Evolutionary conservation across 2,888 invertebrate genomes (phyloP).

Genomic region (Lasioglossum marginatum): DNA sequence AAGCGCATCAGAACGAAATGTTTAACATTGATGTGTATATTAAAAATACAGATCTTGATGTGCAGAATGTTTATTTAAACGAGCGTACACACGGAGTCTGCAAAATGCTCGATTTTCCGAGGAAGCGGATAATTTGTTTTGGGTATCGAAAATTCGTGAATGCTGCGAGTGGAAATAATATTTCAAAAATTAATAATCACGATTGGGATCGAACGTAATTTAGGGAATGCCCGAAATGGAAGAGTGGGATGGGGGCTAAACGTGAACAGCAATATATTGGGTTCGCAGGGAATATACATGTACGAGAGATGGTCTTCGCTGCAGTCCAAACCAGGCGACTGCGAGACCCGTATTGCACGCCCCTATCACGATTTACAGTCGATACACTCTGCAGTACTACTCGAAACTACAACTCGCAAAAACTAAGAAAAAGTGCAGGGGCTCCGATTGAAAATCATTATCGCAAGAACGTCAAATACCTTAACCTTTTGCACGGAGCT

Average conservation of each 20-base stretch:
- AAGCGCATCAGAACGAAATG: neutral
- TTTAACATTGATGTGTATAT: neutral
- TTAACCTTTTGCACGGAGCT: neutral
- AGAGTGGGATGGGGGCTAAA: slow-evolving; percentile 4
- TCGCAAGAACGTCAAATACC: slow-evolving; percentile 22
- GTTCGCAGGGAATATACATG: slow-evolving; percentile 6
- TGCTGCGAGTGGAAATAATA: neutral
- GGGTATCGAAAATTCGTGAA: neutral
- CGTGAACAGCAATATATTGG: slow-evolving; percentile 26
- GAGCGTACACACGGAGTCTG: neutral
- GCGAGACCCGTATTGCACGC: slow-evolving; percentile 40
- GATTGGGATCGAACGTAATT: neutral
- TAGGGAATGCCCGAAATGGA: neutral
- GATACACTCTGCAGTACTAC: slow-evolving; percentile 11
- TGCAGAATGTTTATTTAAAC: neutral
- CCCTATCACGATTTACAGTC: slow-evolving; percentile 44
- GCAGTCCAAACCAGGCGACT: slow-evolving; percentile 24
- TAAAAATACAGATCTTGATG: neutral
- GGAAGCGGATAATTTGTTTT: neutral
- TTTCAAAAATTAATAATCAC: slow-evolving; percentile 9
- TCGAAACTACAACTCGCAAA: slow-evolving; percentile 35
- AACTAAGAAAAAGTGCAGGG: slow-evolving; percentile 24
- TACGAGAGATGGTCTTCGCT: slow-evolving; percentile 21
- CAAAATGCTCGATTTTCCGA: neutral
- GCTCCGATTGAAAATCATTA: slow-evolving; percentile 53